Percentiles rank a stretch among this genome's conserved stretches.
phyloP scores from a whole-genome alignment of 1,140 invertebrate species.

The Eriosoma lanigerum region DNA sequence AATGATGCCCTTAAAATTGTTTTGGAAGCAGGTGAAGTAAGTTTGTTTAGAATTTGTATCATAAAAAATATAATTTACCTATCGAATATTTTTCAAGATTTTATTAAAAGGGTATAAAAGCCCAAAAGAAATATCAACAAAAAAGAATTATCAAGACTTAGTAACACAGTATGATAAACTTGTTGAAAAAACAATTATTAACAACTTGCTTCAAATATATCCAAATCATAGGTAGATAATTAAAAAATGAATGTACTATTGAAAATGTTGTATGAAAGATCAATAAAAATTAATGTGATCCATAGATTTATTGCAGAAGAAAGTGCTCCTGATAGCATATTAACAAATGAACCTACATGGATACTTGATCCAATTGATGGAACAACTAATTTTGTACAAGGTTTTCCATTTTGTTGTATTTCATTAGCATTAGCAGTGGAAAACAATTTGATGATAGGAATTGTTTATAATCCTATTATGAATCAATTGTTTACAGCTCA shows the following conservation, averaged over 20 bases:
- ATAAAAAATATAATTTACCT: not conserved
- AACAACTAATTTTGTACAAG: slow-evolving; percentile 89
- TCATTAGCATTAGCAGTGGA: slow-evolving; percentile 64
- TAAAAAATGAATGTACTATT: not conserved
- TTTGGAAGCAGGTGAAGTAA: slow-evolving; percentile 29
- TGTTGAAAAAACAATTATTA: slow-evolving; percentile 85
- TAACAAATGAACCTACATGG: slow-evolving; percentile 94
- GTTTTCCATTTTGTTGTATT: slow-evolving; percentile 79
- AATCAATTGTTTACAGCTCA: slow-evolving; percentile 85
- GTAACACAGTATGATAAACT: slow-evolving; percentile 95
- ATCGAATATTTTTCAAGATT: not conserved
- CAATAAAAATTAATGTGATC: not conserved
- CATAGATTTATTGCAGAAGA: slow-evolving; percentile 97
- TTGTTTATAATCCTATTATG: slow-evolving; percentile 89
- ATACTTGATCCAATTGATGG: slow-evolving; percentile 93
- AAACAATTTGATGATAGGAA: slow-evolving; percentile 70
- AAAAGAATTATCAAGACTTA: slow-evolving; percentile 85
- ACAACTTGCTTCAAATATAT: slow-evolving; percentile 74
- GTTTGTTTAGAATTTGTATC: not conserved
- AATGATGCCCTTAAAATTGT: slow-evolving; percentile 40
- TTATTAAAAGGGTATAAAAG: slow-evolving; percentile 23
- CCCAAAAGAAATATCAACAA: slow-evolving; percentile 68
- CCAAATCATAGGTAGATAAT: slow-evolving; percentile 79
- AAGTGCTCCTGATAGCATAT: slow-evolving; percentile 69
- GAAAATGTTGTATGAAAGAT: not conserved